phyloP scores from a whole-genome alignment of 2,797 vertebrate genomes.

The Artibeus lituratus region DNA sequence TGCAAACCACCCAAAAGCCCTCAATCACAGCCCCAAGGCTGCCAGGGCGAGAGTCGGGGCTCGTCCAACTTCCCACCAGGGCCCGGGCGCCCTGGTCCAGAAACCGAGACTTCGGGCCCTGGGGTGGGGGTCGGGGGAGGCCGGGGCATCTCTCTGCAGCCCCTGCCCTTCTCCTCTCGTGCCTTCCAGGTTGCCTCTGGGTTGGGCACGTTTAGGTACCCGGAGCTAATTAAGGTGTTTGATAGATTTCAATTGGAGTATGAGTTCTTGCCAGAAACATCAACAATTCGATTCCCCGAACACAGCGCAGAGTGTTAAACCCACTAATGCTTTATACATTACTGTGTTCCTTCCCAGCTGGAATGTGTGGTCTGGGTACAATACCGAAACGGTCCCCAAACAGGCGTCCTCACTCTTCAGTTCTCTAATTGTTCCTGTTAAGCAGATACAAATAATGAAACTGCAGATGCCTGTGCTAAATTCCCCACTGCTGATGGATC shows the following conservation, averaged over 20 bases:
- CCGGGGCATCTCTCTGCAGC: fast-evolving
- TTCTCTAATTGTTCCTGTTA: conserved; percentile 81
- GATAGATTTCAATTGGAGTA: conserved; percentile 83
- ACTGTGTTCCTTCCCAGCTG: conserved; percentile 79
- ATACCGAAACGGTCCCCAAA: conserved; percentile 81
- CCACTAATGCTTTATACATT: conserved; percentile 74
- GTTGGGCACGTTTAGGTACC: conserved; percentile 57
- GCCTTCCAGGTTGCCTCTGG: neutral
- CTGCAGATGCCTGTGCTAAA: conserved; percentile 74
- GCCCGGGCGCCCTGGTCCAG: neutral
- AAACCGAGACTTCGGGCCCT: neutral
- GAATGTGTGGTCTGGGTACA: conserved; percentile 85
- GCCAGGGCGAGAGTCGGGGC: neutral
- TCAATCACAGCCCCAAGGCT: conserved; percentile 28
- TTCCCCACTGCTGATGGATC: conserved; percentile 73
- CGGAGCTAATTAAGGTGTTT: conserved; percentile 76
- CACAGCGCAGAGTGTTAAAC: conserved; percentile 39
- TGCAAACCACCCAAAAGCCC: neutral
- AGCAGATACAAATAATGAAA: conserved; percentile 83
- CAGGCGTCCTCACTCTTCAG: conserved; percentile 73
- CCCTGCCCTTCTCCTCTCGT: neutral
- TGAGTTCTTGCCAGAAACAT: conserved; percentile 83
- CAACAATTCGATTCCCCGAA: conserved; percentile 75
- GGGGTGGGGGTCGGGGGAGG: neutral
- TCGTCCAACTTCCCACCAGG: neutral